Conservation (phyloP, 2,888 invertebrate genomes). For the Adelphocoris suturalis region DNA sequence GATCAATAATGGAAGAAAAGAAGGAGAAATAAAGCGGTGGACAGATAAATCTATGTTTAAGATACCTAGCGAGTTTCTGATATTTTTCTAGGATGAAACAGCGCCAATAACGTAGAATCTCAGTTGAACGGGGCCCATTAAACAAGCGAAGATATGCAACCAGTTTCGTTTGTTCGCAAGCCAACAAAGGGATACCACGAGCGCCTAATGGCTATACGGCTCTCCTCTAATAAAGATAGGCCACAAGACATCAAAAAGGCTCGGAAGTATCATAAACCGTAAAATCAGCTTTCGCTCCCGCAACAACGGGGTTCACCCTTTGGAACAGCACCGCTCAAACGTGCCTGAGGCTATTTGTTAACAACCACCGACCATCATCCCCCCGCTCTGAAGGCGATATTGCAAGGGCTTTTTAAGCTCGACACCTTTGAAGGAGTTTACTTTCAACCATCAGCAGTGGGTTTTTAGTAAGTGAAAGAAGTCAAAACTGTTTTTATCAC, state of each 20-base stretch:
- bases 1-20: too few species aligned
- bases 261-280: conserved; percentile 45
- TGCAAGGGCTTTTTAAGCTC: background rate
- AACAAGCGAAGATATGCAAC: conserved; percentile 9
- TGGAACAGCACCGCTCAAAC: conserved; percentile 23
- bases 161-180: conserved; percentile 42
- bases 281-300: conserved; percentile 50
- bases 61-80: background rate
- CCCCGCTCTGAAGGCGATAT: background rate
- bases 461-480: background rate
- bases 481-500: background rate
- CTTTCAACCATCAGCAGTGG: conserved; percentile 14
- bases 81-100: background rate
- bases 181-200: conserved; percentile 34
- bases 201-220: conserved; percentile 21
- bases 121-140: background rate
- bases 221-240: conserved; percentile 41
- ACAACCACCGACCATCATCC: conserved; percentile 13
- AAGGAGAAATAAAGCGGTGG: too few species aligned
- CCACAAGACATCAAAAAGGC: conserved; percentile 44
- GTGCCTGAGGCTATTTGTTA: conserved; percentile 47
- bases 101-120: conserved; percentile 19
- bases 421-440: conserved; percentile 30
- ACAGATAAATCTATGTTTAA: too few species aligned
- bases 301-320: conserved; percentile 36